Conservation (phyloP, 2,113 vertebrate genomes). For the Anseranas semipalmata region DNA sequence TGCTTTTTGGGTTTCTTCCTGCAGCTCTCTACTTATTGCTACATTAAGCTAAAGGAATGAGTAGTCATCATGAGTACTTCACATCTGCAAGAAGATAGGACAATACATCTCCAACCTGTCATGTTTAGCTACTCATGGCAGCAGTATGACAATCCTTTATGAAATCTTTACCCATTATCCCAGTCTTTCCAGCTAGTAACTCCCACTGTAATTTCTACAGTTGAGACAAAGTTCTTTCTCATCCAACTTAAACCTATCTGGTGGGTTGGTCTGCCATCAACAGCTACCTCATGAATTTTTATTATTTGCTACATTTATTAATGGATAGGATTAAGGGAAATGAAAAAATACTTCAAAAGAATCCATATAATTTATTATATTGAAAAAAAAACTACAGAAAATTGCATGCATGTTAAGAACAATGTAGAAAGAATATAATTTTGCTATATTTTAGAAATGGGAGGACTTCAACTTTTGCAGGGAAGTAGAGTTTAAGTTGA, state of each 20-base stretch:
- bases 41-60: not conserved
- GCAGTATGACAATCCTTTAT: not conserved
- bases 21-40: not conserved
- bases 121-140: not conserved
- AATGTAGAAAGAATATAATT: not conserved
- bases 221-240: not conserved
- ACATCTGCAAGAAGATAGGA: not conserved
- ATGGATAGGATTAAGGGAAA: not conserved
- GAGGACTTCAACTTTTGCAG: not conserved
- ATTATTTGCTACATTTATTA: not conserved
- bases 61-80: fast-evolving
- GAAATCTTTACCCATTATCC: not conserved
- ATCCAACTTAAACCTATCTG: not conserved
- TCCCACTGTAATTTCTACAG: not conserved
- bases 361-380: not conserved
- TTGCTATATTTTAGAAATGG: not conserved
- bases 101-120: not conserved
- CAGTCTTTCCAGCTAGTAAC: not conserved
- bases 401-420: not conserved
- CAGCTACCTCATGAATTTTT: not conserved
- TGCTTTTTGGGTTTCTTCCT: not conserved
- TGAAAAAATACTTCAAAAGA: not conserved
- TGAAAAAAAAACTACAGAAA: not conserved
- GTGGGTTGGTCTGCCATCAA: not conserved
- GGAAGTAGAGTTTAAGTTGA: not conserved